Evolutionary conservation across 92 coral and sea anemone species (phyloP).

Genomic region (Ricordea florida): DNA sequence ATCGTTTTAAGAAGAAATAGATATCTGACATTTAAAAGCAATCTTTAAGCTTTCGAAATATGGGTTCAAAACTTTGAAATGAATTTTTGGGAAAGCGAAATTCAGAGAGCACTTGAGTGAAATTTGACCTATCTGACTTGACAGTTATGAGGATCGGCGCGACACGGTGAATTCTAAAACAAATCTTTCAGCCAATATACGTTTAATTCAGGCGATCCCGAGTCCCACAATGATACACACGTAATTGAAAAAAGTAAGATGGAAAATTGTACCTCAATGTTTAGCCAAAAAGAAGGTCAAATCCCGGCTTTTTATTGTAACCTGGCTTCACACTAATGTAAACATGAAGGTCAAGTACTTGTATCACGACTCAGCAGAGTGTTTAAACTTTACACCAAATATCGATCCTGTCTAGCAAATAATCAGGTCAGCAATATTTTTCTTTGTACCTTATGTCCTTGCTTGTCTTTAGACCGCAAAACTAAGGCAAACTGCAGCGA

Average conservation of each 20-base stretch:
- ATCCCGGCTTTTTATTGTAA: neutral
- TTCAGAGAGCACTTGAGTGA: too few relatives aligned
- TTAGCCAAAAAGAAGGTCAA: neutral
- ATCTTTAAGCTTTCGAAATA: too few relatives aligned
- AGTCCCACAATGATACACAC: neutral
- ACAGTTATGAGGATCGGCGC: too few relatives aligned
- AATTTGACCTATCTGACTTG: too few relatives aligned
- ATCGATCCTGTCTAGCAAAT: neutral
- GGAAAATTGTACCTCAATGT: neutral
- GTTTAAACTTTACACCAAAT: neutral
- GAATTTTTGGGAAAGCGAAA: too few relatives aligned
- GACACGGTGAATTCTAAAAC: too few relatives aligned
- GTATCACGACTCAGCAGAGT: neutral
- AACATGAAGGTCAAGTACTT: neutral
- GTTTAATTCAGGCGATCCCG: too few relatives aligned
- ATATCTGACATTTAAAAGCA: too few relatives aligned
- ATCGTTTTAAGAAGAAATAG: too few relatives aligned
- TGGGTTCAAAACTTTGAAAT: too few relatives aligned
- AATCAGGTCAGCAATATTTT: neutral
- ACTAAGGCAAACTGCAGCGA: neutral
- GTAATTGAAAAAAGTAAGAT: neutral
- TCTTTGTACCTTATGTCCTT: neutral
- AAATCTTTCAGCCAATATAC: too few relatives aligned
- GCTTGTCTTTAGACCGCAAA: constrained; percentile 1
- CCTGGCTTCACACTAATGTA: neutral